Evolutionary conservation across 2,113 vertebrate genomes (phyloP).

Genomic region (Phodopus roborovskii): DNA sequence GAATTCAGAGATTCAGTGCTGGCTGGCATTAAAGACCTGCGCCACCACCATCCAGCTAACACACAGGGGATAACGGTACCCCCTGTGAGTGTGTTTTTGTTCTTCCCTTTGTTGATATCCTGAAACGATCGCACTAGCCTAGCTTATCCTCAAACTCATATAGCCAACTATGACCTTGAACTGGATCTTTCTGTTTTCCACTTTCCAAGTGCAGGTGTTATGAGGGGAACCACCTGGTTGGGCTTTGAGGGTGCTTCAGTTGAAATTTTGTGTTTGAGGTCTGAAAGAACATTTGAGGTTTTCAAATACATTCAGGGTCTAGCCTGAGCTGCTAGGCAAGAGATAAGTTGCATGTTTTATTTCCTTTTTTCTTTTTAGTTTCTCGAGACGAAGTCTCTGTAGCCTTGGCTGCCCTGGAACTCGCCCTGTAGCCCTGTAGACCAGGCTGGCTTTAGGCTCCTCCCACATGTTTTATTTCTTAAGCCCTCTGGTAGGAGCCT

Average conservation of each 20-base stretch:
- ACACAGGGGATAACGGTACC: not conserved
- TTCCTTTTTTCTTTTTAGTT: too few species aligned
- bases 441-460: too few species aligned
- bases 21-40: not conserved
- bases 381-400: too few species aligned
- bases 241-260: not conserved
- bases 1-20: not conserved
- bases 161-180: not conserved
- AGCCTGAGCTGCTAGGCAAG: not conserved
- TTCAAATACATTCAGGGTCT: not conserved
- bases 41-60: not conserved
- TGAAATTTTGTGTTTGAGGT: not conserved
- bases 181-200: not conserved
- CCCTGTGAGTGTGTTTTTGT: not conserved
- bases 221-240: too few species aligned
- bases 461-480: not conserved
- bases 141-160: not conserved
- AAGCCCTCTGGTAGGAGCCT: not conserved
- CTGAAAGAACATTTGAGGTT: not conserved
- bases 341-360: too few species aligned
- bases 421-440: too few species aligned
- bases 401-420: too few species aligned
- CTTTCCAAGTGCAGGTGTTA: not conserved
- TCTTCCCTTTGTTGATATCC: not conserved
- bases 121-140: not conserved